Conservation (phyloP, 2,888 invertebrate genomes). For the Frankliniella fusca region DNA sequence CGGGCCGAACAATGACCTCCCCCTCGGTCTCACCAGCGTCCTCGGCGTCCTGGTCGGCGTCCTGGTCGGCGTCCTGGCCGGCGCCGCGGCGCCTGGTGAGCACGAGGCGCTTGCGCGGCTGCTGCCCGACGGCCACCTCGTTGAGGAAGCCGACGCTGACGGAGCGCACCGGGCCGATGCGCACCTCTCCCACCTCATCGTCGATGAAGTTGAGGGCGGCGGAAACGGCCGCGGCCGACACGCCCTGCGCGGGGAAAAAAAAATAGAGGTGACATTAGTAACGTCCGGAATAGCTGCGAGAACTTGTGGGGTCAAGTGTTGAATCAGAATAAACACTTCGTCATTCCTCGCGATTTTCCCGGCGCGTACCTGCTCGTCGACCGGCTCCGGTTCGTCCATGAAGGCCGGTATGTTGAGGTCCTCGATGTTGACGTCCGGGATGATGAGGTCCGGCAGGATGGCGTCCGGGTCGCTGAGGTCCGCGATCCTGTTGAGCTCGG, state of each 20-base stretch:
- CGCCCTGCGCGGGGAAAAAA: neutral
- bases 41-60: slow-evolving; percentile 33
- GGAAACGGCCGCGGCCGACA: neutral
- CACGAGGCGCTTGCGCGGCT: neutral
- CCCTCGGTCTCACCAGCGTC: slow-evolving; percentile 34
- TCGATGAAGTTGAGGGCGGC: slow-evolving; percentile 19
- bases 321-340: too few relatives aligned
- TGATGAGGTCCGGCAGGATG: slow-evolving; percentile 21
- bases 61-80: slow-evolving; percentile 33
- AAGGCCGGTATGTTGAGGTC: slow-evolving; percentile 21
- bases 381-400: slow-evolving; percentile 4
- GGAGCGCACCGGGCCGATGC: slow-evolving; percentile 18
- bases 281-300: too few relatives aligned
- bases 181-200: slow-evolving; percentile 8
- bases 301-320: too few relatives aligned
- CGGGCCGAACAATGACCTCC: too few relatives aligned
- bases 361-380: neutral
- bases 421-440: slow-evolving; percentile 21
- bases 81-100: slow-evolving; percentile 32
- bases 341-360: too few relatives aligned
- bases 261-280: too few relatives aligned
- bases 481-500: slow-evolving; percentile 18
- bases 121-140: neutral
- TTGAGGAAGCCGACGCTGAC: slow-evolving; percentile 13
- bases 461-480: slow-evolving; percentile 4